phyloP scores from a whole-genome alignment of 2,888 invertebrate species.

The Parnassius smintheus region DNA sequence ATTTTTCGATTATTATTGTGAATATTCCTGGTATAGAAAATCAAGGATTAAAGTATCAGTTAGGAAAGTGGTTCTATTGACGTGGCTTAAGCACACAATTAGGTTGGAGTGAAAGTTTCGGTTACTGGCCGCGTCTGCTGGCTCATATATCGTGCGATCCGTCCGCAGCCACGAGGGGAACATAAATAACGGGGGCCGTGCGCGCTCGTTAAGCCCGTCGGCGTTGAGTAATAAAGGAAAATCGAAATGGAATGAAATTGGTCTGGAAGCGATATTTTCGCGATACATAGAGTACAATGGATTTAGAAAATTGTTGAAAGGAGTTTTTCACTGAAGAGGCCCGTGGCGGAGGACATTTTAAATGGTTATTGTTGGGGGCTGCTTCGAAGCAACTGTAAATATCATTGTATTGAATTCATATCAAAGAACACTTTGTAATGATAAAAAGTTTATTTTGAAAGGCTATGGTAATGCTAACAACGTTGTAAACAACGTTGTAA shows the following conservation, averaged over 20 bases:
- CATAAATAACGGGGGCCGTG: conserved; percentile 77
- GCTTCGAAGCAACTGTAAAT: conserved; percentile 50
- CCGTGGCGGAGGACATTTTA: conserved; percentile 70
- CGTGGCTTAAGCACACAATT: conserved; percentile 74
- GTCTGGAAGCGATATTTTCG: conserved; percentile 75
- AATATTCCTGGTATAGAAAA: conserved; percentile 35
- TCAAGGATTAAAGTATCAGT: conserved; percentile 61
- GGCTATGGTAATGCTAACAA: too few relatives aligned
- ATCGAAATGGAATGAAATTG: conserved; percentile 81
- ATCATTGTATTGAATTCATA: too few relatives aligned
- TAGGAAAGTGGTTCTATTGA: conserved; percentile 58
- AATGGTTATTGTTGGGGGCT: conserved; percentile 67
- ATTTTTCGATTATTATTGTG: not conserved
- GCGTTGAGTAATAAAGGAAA: conserved; percentile 80
- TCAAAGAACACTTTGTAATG: too few relatives aligned
- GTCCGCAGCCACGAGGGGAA: conserved; percentile 77
- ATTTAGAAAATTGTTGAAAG: conserved; percentile 71
- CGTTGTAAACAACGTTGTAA: too few relatives aligned
- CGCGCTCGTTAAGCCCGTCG: conserved; percentile 79
- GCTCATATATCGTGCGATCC: conserved; percentile 76
- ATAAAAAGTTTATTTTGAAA: too few relatives aligned
- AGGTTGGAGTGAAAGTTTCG: conserved; percentile 69
- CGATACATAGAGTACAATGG: conserved; percentile 70
- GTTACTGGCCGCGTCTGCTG: conserved; percentile 60
- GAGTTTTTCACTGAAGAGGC: conserved; percentile 60